Conservation (phyloP, 2,888 invertebrate genomes). For the Agrilus cyanescens region DNA sequence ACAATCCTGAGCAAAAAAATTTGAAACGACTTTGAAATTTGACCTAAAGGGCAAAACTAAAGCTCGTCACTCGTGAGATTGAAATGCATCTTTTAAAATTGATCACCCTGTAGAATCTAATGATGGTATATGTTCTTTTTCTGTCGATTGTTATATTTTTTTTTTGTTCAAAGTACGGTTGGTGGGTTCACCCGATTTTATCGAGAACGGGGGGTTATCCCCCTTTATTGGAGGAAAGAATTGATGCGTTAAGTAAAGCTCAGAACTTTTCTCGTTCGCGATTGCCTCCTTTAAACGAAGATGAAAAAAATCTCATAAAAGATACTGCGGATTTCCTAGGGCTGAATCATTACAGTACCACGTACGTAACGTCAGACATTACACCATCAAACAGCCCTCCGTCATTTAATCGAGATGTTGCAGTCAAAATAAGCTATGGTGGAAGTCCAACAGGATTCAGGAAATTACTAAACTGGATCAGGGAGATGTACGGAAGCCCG, state of each 20-base stretch:
- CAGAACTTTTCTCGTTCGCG: conserved; percentile 38
- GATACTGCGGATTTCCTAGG: conserved; percentile 40
- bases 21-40: too few relatives aligned
- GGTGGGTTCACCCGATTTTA: conserved; percentile 45
- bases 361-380: conserved; percentile 8
- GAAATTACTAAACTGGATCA: conserved; percentile 34
- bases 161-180: conserved; percentile 25
- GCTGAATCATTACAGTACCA: conserved; percentile 37
- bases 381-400: not conserved
- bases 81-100: too few relatives aligned
- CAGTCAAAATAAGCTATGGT: conserved; percentile 31
- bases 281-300: conserved; percentile 41
- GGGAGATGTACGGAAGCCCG: conserved; percentile 31
- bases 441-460: conserved; percentile 39
- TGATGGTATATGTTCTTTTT: too few relatives aligned
- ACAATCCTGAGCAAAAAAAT: too few relatives aligned
- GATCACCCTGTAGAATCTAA: too few relatives aligned
- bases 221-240: conserved; percentile 38
- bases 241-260: conserved; percentile 39
- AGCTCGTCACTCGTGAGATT: too few relatives aligned
- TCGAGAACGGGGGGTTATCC: conserved; percentile 45
- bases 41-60: too few relatives aligned
- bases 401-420: conserved; percentile 36
- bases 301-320: conserved; percentile 30
- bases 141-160: conserved; percentile 13